Percentiles rank a stretch among this genome's conserved stretches.
Evolutionary conservation across 2,113 vertebrate species (phyloP).

Genomic region (Catagonus wagneri): DNA sequence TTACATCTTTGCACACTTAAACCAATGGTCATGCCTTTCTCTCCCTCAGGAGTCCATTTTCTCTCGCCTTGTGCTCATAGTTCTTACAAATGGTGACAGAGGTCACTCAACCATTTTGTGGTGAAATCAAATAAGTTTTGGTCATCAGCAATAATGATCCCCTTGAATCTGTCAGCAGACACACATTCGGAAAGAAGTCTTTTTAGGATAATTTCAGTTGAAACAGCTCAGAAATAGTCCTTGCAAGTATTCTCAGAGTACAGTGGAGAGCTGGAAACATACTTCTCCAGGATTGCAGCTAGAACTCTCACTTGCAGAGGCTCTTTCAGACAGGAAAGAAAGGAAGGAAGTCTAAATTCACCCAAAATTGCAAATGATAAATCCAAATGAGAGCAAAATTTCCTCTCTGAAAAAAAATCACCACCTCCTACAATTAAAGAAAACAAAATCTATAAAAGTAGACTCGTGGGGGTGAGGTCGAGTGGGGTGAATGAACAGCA

Average conservation of each 20-base stretch:
- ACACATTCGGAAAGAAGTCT: constrained; percentile 77
- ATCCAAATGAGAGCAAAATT: constrained; percentile 6
- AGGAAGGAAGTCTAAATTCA: constrained; percentile 14
- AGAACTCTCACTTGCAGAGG: constrained; percentile 61
- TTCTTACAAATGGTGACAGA: constrained; percentile 58
- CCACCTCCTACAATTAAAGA: not conserved
- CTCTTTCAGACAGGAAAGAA: constrained; percentile 53
- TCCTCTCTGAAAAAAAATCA: constrained; percentile 11
- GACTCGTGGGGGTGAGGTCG: not conserved
- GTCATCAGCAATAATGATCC: constrained; percentile 66
- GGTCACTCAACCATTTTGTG: constrained; percentile 55
- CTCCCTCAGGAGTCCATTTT: constrained; percentile 47
- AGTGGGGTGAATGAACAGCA: not conserved
- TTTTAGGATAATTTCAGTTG: constrained; percentile 79
- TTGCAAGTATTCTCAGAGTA: constrained; percentile 79
- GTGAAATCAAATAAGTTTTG: constrained; percentile 62
- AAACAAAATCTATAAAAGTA: not conserved
- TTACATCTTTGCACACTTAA: constrained; percentile 38
- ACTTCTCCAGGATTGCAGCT: constrained; percentile 66
- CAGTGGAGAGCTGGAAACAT: constrained; percentile 54
- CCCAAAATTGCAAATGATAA: not conserved
- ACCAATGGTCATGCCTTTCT: constrained; percentile 27
- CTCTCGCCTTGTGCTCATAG: constrained; percentile 57
- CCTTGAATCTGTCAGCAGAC: constrained; percentile 74
- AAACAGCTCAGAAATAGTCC: constrained; percentile 73